Conservation (phyloP, 2,888 invertebrate genomes). For the Thyatira batis region DNA sequence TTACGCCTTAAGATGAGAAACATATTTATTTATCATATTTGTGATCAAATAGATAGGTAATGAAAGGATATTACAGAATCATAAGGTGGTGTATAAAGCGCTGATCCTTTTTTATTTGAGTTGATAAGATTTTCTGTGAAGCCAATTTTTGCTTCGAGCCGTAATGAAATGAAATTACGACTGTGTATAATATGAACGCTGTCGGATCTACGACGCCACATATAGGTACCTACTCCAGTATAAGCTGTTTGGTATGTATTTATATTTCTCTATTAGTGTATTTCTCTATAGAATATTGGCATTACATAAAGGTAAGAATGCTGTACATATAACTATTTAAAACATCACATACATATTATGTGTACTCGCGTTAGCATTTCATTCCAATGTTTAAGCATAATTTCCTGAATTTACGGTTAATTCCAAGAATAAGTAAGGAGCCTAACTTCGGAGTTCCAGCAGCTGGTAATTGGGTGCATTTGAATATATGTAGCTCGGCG, state of each 20-base stretch:
- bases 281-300: too few relatives aligned
- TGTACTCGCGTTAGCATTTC: too few relatives aligned
- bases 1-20: slow-evolving; percentile 11
- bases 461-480: slow-evolving; percentile 29
- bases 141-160: slow-evolving; percentile 26
- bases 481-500: slow-evolving; percentile 32
- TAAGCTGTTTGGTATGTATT: too few relatives aligned
- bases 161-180: slow-evolving; percentile 23
- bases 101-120: slow-evolving; percentile 24
- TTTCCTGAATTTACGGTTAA: background rate
- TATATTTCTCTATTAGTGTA: too few relatives aligned
- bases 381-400: too few relatives aligned
- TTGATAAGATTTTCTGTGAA: slow-evolving; percentile 23
- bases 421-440: background rate
- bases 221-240: too few relatives aligned
- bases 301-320: too few relatives aligned
- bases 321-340: too few relatives aligned
- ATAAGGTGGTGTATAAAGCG: slow-evolving; percentile 9
- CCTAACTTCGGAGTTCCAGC: background rate
- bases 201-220: slow-evolving; percentile 9
- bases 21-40: background rate
- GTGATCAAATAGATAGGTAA: background rate
- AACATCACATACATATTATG: too few relatives aligned
- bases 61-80: slow-evolving; percentile 10
- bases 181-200: slow-evolving; percentile 11